A percentile compares a stretch with the other conserved stretches of the same genome.
These are phyloP conservation scores for Macquaria australasica DNA, from an alignment of 2,113 vertebrate species.

Conservation along the genomic window DNA sequence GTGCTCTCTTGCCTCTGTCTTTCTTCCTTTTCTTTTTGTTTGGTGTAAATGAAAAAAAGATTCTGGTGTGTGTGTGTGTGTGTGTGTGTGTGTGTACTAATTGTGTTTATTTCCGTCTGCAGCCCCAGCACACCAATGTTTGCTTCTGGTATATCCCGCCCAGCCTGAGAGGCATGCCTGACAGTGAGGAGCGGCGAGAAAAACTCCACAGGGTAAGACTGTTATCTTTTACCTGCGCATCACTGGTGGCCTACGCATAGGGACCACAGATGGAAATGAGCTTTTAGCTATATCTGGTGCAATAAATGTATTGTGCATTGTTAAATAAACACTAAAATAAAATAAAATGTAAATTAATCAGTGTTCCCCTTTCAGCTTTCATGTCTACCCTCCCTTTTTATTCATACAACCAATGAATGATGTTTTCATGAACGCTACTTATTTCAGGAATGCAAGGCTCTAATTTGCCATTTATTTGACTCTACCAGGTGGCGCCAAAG, in stretches of 20 bases:
- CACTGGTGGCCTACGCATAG: too few species aligned
- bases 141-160: slow-evolving; percentile 99
- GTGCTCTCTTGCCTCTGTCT: neutral
- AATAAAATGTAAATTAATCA: neutral
- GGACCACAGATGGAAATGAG: neutral
- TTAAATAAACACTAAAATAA: neutral
- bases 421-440: neutral
- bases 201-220: slow-evolving; percentile 91
- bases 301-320: neutral
- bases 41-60: neutral
- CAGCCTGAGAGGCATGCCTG: slow-evolving; percentile 91
- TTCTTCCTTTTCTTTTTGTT: neutral
- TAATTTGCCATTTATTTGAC: neutral
- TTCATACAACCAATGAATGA: neutral
- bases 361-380: neutral
- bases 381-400: neutral
- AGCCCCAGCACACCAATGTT: slow-evolving; percentile 99
- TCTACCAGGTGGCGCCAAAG: slow-evolving; percentile 93
- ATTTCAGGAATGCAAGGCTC: neutral
- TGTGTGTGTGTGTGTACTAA: neutral
- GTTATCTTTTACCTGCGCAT: neutral
- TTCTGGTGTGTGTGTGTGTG: neutral
- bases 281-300: neutral
- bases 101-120: slow-evolving; percentile 45
- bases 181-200: slow-evolving; percentile 89